Conservation (phyloP, 35 echinoderm and acorn worm species). For the Ptychodera flava region DNA sequence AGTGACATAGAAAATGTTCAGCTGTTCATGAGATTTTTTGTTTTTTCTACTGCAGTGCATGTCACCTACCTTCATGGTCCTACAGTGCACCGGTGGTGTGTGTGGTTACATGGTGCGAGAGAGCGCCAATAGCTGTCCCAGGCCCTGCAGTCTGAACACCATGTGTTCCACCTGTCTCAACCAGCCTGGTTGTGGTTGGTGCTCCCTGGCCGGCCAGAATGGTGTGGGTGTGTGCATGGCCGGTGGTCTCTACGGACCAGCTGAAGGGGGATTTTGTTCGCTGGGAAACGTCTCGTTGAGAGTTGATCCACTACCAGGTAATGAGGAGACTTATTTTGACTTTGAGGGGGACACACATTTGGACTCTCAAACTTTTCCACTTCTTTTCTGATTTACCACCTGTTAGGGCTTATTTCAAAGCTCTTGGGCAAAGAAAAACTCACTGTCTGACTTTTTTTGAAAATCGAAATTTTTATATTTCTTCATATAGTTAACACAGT, state of each 20-base stretch:
- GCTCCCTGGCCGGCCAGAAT: constrained; percentile 36
- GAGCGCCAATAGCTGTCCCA: constrained; percentile 31
- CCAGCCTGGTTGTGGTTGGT: constrained; percentile 88
- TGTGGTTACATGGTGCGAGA: constrained; percentile 58
- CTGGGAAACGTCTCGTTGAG: neutral
- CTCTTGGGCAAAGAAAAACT: too few species aligned
- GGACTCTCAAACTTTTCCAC: too few species aligned
- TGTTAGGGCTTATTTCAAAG: too few species aligned
- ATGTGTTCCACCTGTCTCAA: constrained; percentile 53
- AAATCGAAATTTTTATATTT: too few species aligned
- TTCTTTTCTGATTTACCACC: too few species aligned
- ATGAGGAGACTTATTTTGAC: too few species aligned
- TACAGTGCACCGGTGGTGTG: constrained; percentile 61
- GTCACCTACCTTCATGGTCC: constrained; percentile 68
- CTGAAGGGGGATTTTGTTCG: constrained; percentile 15
- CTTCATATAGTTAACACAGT: too few species aligned
- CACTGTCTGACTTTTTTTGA: too few species aligned
- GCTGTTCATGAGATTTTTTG: too few species aligned
- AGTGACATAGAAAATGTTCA: too few species aligned
- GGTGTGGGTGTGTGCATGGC: constrained; percentile 78
- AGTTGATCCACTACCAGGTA: neutral
- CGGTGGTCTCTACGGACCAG: constrained; percentile 51
- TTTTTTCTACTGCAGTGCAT: constrained; percentile 92
- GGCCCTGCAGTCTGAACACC: constrained; percentile 49
- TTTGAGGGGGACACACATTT: too few species aligned